phyloP scores from a whole-genome alignment of 2,888 invertebrate species.

The Anoplius nigerrimus region DNA sequence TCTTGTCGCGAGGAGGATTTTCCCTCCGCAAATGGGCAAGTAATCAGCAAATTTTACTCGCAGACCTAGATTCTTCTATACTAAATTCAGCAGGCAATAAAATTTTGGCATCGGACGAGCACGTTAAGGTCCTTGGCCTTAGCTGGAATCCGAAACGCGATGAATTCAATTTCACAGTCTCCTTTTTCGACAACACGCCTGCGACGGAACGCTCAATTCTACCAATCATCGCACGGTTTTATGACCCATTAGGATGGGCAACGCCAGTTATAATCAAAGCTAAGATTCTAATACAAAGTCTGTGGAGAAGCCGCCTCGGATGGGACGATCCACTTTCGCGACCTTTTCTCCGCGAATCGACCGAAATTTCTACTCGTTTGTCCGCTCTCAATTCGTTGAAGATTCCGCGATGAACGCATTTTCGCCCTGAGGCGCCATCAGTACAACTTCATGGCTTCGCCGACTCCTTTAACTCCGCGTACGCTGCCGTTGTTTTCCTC shows the following conservation, averaged over 20 bases:
- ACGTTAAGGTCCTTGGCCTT: neutral
- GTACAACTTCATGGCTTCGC: neutral
- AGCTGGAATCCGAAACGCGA: neutral
- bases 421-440: neutral
- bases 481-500: neutral
- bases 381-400: neutral
- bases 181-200: neutral
- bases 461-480: neutral
- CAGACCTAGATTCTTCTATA: neutral
- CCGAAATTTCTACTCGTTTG: neutral
- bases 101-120: neutral
- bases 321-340: neutral
- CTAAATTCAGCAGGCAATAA: neutral
- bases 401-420: neutral
- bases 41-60: conserved; percentile 11
- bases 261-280: neutral
- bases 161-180: neutral
- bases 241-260: conserved; percentile 8
- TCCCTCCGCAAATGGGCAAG: conserved; percentile 5
- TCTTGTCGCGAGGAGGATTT: conserved; percentile 9
- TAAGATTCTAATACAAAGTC: neutral
- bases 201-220: neutral
- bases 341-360: neutral
- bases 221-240: too few species aligned
- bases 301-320: neutral